Percentiles rank a stretch among this genome's conserved stretches.
These are phyloP conservation scores for Xyliphius kryptos DNA, from an alignment of 2,113 vertebrate genomes.

Conservation along the genomic window DNA sequence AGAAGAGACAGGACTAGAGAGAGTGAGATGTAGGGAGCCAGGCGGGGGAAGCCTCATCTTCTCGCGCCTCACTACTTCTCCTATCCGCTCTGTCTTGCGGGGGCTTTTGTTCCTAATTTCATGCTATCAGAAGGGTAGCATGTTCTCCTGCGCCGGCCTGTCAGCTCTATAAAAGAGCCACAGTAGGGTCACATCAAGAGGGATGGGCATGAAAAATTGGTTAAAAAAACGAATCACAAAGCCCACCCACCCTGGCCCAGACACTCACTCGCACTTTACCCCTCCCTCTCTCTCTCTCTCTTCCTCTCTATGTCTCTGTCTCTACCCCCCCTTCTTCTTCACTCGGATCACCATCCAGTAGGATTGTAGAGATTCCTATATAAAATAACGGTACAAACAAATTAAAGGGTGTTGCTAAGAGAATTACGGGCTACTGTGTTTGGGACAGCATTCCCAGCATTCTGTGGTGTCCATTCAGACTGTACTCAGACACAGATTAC, in stretches of 20 bases:
- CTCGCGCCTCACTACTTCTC: conserved; percentile 54
- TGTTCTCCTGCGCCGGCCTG: conserved; percentile 86
- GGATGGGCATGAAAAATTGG: conserved; percentile 91
- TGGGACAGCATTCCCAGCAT: conserved; percentile 48
- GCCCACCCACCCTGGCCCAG: conserved; percentile 83
- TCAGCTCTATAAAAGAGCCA: conserved; percentile 82
- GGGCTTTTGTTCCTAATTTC: conserved; percentile 91
- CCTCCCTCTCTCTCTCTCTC: conserved; percentile 33
- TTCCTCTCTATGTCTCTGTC: no score
- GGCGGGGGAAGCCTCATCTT: conserved; percentile 8
- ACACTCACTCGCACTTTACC: conserved; percentile 44
- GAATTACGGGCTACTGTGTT: conserved; percentile 57
- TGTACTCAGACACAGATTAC: conserved; percentile 38
- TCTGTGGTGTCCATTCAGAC: conserved; percentile 45
- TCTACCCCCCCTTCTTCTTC: conserved; percentile 37
- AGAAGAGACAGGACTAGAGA: conserved; percentile 35
- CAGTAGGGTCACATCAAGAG: conserved; percentile 85
- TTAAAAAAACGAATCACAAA: conserved; percentile 72
- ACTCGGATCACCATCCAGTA: conserved; percentile 53
- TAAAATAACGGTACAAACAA: conserved; percentile 65
- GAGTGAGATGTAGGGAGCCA: conserved; percentile 36
- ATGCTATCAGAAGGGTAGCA: conserved; percentile 88
- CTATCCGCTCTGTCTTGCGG: conserved; percentile 70
- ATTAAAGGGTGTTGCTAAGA: conserved; percentile 59
- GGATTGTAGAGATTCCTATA: conserved; percentile 55